A percentile compares a stretch with the other conserved stretches of the same genome.
Evolutionary conservation across 1,140 invertebrate species (phyloP).

Genomic region (Apis florea): DNA sequence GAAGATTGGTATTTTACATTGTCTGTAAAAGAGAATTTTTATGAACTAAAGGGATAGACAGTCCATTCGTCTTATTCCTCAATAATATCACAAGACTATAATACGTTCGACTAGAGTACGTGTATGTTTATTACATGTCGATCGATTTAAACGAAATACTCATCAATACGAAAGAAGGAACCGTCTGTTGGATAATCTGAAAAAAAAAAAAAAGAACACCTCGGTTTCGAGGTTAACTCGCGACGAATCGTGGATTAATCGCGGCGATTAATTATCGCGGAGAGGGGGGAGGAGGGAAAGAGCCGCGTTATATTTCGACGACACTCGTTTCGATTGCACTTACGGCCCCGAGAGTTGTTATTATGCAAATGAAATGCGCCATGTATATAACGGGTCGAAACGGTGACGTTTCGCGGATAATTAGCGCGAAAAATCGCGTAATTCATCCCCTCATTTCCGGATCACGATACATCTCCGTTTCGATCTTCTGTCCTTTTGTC

Average conservation of each 20-base stretch:
- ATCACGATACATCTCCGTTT: not conserved
- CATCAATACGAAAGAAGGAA: too few relatives aligned
- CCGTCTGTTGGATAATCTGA: not conserved
- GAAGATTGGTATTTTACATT: too few relatives aligned
- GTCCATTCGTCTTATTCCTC: too few relatives aligned
- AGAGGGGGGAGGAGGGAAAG: not conserved
- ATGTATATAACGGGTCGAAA: conserved; percentile 10
- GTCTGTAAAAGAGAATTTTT: too few relatives aligned
- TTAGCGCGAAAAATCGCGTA: conserved; percentile 36
- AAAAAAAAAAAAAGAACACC: too few relatives aligned
- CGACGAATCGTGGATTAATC: conserved; percentile 27
- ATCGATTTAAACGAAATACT: too few relatives aligned
- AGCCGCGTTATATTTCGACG: conserved; percentile 31
- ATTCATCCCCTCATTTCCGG: not conserved
- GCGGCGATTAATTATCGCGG: conserved; percentile 26
- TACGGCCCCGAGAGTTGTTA: conserved; percentile 32
- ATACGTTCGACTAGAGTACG: too few relatives aligned
- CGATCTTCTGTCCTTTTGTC: too few relatives aligned
- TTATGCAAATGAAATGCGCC: conserved; percentile 34
- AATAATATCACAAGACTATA: too few relatives aligned
- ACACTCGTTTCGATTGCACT: conserved; percentile 44
- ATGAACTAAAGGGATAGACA: too few relatives aligned
- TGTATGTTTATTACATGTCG: too few relatives aligned
- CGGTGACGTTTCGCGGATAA: conserved; percentile 38
- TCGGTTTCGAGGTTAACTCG: not conserved